phyloP scores from a whole-genome alignment of 2,797 vertebrate species.

The Coluber constrictor region DNA sequence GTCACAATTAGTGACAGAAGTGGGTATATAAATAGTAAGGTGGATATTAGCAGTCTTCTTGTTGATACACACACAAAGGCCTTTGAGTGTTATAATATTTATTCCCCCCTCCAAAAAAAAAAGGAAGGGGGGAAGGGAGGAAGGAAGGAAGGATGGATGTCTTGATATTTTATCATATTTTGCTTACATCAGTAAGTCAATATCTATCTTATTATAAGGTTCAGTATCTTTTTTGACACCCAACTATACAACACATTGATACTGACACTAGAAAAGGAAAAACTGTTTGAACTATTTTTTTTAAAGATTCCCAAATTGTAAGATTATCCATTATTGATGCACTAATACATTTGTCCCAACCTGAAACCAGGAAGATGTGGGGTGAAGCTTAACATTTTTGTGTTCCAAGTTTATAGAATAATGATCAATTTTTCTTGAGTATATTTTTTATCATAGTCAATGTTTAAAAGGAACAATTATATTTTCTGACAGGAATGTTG shows the following conservation, averaged over 20 bases:
- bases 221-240: conserved; percentile 48
- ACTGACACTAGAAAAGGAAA: conserved; percentile 52
- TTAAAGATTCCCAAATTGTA: conserved; percentile 25
- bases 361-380: neutral
- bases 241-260: conserved; percentile 51
- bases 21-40: rapidly evolving
- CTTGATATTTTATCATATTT: neutral
- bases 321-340: conserved; percentile 36
- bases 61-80: neutral
- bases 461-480: conserved; percentile 27
- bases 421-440: conserved; percentile 22
- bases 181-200: conserved; percentile 52
- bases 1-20: neutral
- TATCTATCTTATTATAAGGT: conserved; percentile 50
- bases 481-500: conserved; percentile 49
- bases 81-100: conserved; percentile 1
- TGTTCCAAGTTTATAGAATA: conserved; percentile 47
- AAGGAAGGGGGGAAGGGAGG: too few species aligned
- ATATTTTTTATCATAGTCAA: conserved; percentile 42
- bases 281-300: conserved; percentile 18
- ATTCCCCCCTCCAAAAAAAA: neutral
- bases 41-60: neutral
- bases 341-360: conserved; percentile 41
- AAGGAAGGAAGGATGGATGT: rapidly evolving
- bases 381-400: conserved; percentile 27